Evolutionary conservation across 1,140 invertebrate species (phyloP), one percentile per base, ranked within the genome.

Genomic region (Tachypleus tridentatus): DNA sequence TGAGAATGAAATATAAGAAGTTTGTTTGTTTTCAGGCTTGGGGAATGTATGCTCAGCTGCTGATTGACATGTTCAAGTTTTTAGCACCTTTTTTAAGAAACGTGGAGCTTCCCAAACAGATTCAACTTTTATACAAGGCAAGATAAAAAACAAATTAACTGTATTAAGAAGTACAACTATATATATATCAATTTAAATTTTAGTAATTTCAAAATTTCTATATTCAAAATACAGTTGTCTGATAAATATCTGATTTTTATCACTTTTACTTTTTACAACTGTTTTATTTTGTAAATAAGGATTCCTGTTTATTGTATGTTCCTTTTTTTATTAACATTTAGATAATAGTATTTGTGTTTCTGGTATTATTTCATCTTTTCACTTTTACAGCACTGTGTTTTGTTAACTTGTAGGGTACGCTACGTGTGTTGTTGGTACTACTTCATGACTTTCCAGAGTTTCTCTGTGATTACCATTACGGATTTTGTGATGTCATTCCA

Each of bases 381-480:
- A 29, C 29, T 29, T 29, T 29, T 29, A 29, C 29, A 29, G 29
- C 29, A 29, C 29, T 29, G 29, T 29, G 29, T 29, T 29, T 29
- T 29, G 29, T 29, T 29, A 29, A 29, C 29, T 29, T 72, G 7
- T 69, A 96, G 80, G 97, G 96, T 58, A 98, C 94, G 4, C 79
- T 99, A 5, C 83, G 96, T 65, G 92, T 99, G 1, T 79, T 99
- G n/a, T 77, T 99, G 9, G 93, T 99, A 0, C 79, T 99, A 9
- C 81, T 99, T 3, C 96, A 99, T 74, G 97, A 99, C 77, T 99
- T 99, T 77, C 97, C 97, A 0, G 97, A 99, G 76, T 98, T 99
- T 74, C 81, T 99, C 48, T 98, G 95, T 75, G 97, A 99, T 74
- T 99, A 98, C 76, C 94, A 99, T 75, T 98, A 98, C 75, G 89